Percentiles rank a stretch among this genome's conserved stretches.
Evolutionary conservation across 1,140 invertebrate genomes (phyloP).

Genomic region (Spodoptera frugiperda): DNA sequence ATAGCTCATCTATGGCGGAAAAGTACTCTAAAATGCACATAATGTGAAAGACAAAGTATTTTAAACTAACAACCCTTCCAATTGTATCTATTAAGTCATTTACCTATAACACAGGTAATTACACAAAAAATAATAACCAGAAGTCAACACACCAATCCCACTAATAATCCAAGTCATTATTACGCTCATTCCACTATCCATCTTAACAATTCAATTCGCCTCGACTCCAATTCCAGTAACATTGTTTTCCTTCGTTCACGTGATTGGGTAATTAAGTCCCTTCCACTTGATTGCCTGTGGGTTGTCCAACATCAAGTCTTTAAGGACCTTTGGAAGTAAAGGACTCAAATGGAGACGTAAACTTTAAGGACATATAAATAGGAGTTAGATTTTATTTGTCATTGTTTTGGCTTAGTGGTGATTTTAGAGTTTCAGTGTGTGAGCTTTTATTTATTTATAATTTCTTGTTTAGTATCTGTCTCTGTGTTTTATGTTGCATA

Average conservation of each 20-base stretch:
- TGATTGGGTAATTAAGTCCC: constrained; percentile 50
- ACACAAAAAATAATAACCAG: not conserved
- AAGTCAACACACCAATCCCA: not conserved
- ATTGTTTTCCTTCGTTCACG: constrained; percentile 46
- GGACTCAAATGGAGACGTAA: constrained; percentile 1
- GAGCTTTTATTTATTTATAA: too few relatives aligned
- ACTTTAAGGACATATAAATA: constrained; percentile 19
- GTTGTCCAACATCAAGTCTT: constrained; percentile 48
- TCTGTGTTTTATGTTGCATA: not conserved
- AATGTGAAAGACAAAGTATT: too few relatives aligned
- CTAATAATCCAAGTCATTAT: not conserved
- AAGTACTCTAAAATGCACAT: too few relatives aligned
- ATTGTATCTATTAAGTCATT: too few relatives aligned
- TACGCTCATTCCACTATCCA: not conserved
- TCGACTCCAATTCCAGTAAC: constrained; percentile 16
- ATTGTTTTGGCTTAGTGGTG: not conserved
- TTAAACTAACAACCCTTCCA: too few relatives aligned
- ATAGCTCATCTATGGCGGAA: too few relatives aligned
- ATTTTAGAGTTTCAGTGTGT: not conserved
- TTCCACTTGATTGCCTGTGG: constrained; percentile 46
- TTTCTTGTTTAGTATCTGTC: not conserved
- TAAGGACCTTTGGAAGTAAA: constrained; percentile 3
- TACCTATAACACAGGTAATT: not conserved
- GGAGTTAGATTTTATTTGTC: not conserved
- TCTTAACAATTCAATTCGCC: constrained; percentile 1